Evolutionary conservation across 2,888 invertebrate genomes (phyloP), one percentile per base, ranked within the genome.

Genomic region (Halictus quadricinctus): DNA sequence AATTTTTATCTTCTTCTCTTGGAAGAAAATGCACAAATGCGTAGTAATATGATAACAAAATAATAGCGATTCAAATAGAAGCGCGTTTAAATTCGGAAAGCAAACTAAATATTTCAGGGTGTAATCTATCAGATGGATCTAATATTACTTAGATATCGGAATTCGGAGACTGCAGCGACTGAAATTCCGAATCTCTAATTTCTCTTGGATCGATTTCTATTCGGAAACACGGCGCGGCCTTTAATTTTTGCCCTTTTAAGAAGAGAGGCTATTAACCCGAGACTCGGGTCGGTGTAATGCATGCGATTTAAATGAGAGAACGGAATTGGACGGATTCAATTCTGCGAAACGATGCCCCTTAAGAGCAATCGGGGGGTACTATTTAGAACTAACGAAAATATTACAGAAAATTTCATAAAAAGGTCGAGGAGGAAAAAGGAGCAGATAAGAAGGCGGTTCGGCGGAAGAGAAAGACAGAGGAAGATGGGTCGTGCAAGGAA

Each of bases 241-340:
- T 43, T 8, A 7, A 15, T 18, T 8, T 36, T 21, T 15, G 15
- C 1, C 12, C 21, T 12, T 54, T 36, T 36, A 46, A 25, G 18
- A 48, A 21, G 10, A 29, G 4, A 58, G 13, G 21, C 70, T 72
- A 75, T 78, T 72, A 84, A 84, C 78, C 66, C 48, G 76, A 54
- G 72, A 66, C 74, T 72, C 60, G 50, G 43, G 46, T 77, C 79
- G 50, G 79, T 13, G 72, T 80, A 81, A 72, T 87, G 43, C 84
- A 76, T 64, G 75, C 80, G 86, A 83, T 86, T 83, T 80, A 83
- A 88, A 87, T 81, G 64, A 58, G 54, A 72, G 54, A 76, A 66
- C 70, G 76, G 80, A 84, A 89, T 89, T 87, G 89, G 82, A 83
- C 87, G 74, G 83, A 87, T 88, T 89, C 88, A 89, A 88, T 88